Evolutionary conservation across 1,140 invertebrate species (phyloP), one percentile per base, ranked within the genome.

Genomic region (Cydia pomonella): DNA sequence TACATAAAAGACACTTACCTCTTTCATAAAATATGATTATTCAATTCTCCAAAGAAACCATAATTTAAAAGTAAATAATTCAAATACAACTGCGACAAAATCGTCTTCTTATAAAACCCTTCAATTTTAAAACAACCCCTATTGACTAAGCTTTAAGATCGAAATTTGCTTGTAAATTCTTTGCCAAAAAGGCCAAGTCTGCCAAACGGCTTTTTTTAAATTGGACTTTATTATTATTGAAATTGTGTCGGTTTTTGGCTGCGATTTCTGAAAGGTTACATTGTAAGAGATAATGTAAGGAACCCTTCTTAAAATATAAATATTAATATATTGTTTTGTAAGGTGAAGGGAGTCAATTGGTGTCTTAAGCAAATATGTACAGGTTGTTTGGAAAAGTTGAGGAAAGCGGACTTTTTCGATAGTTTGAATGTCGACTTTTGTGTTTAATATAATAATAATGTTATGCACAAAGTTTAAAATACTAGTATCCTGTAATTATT

Each of bases 261-360:
- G 62, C 1, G 2, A 1, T 23, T 10, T 27, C 3, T 33, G 13
- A 18, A 18, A 23, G 29, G 63, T 13, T 33, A 27, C 9, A 33
- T 33, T 69, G 29, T 69, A 69, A 38, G 64, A 33, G 64, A n/a
- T 41, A 69, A 69, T 41, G 64, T 41, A 69, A 33, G 29, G 27
- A 29, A 33, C 74, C 80, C 80, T 80, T 83, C 75, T 47, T 59
- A 66, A 74, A 78, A 72, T 74, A 80, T 86, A 84, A 84, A 86
- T 86, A 82, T 84, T 79, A 79, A 81, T 81, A 81, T 77, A 79
- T 81, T 84, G 79, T 83, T 75, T 80, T 82, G 64, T 74, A 76
- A 81, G 78, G 72, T 76, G 78, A 74, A 79, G 80, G 79, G 77
- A 84, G 82, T 84, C 84, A 84, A 84, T 86, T 86, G 82, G 79